Evolutionary conservation across 2,113 vertebrate genomes (phyloP).

Genomic region (Corydoras sp.): DNA sequence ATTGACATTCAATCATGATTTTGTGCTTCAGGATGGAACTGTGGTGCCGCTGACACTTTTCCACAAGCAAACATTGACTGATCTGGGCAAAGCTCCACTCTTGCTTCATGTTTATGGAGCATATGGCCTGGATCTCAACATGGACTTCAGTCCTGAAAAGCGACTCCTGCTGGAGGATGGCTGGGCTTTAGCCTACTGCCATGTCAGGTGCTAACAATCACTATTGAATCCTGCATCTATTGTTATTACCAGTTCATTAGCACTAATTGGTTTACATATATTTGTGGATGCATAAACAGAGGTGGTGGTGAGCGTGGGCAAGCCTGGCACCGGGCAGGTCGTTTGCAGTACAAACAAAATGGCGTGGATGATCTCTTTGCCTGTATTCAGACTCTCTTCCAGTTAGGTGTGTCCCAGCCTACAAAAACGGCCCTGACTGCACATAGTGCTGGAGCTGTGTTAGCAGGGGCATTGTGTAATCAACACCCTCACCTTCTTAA

Average conservation of each 20-base stretch:
- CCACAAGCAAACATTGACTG: constrained; percentile 63
- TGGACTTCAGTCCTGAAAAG: constrained; percentile 85
- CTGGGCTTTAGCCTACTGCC: constrained; percentile 93
- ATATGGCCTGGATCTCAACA: constrained; percentile 85
- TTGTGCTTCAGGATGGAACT: constrained; percentile 75
- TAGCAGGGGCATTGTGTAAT: constrained; percentile 87
- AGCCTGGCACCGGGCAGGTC: constrained; percentile 78
- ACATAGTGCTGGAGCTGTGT: constrained; percentile 85
- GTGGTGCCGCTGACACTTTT: constrained; percentile 86
- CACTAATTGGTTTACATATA: not conserved
- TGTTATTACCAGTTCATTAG: too few relatives aligned
- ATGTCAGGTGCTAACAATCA: constrained; percentile 75
- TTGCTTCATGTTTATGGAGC: constrained; percentile 91
- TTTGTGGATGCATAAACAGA: constrained; percentile 58
- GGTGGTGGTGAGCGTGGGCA: constrained; percentile 89
- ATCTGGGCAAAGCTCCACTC: constrained; percentile 72
- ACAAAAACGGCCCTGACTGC: constrained; percentile 70
- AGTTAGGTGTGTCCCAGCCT: constrained; percentile 76
- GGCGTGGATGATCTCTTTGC: constrained; percentile 82
- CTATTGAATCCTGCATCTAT: too few relatives aligned
- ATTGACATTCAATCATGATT: not conserved
- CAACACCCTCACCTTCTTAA: constrained; percentile 69
- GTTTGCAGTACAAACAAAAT: constrained; percentile 73
- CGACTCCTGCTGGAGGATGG: constrained; percentile 81
- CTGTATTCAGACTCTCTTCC: constrained; percentile 76